A percentile compares a stretch with the other conserved stretches of the same genome.
phyloP scores from a whole-genome alignment of 2,888 invertebrate species.

The Sericinus montela region DNA sequence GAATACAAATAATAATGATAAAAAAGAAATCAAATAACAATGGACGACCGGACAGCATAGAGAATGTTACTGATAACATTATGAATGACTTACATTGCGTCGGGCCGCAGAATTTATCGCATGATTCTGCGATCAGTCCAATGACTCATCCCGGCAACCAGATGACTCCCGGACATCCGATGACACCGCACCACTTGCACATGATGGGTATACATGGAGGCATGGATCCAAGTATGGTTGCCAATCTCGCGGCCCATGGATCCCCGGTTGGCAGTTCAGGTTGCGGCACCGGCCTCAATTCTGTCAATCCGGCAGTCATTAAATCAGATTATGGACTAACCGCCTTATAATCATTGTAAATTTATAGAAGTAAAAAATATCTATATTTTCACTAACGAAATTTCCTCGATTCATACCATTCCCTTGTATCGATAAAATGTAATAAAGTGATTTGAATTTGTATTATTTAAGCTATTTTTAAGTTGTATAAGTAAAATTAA shows the following conservation, averaged over 20 bases:
- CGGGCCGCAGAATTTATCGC: conserved; percentile 68
- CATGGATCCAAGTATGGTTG: conserved; percentile 73
- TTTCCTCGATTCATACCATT: conserved; percentile 68
- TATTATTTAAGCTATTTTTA: conserved; percentile 54
- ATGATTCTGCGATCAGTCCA: conserved; percentile 73
- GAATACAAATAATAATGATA: conserved; percentile 76
- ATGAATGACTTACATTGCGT: conserved; percentile 80
- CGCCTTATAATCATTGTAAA: conserved; percentile 79
- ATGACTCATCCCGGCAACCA: conserved; percentile 67
- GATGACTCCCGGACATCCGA: conserved; percentile 75
- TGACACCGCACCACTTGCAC: conserved; percentile 73
- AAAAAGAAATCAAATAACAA: conserved; percentile 75
- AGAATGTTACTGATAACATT: conserved; percentile 81
- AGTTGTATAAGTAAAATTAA: conserved; percentile 61
- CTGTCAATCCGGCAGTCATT: conserved; percentile 79
- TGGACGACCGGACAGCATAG: conserved; percentile 81
- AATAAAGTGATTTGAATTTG: conserved; percentile 64
- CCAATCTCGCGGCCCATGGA: conserved; percentile 72
- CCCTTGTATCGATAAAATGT: conserved; percentile 71
- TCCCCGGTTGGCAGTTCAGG: conserved; percentile 75
- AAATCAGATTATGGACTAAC: conserved; percentile 94
- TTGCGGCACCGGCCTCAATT: conserved; percentile 63
- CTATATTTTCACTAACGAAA: conserved; percentile 70
- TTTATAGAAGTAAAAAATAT: conserved; percentile 52
- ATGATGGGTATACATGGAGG: conserved; percentile 71